Evolutionary conservation across 1,140 invertebrate species (phyloP), one percentile per base, ranked within the genome.

Genomic region (Helicorthomorpha holstii): DNA sequence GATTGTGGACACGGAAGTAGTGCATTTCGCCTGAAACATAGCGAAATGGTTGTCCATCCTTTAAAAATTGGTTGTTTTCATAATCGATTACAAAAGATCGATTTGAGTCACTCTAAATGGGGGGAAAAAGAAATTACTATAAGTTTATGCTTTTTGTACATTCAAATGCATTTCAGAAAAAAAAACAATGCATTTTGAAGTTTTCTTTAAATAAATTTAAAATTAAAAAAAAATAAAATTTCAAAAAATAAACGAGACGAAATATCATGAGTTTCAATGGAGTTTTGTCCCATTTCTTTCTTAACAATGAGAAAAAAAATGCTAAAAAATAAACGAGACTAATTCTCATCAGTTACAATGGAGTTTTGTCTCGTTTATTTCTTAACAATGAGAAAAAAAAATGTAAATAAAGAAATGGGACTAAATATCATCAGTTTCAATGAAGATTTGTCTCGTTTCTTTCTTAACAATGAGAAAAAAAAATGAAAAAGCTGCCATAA

Each of bases 11-110:
- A 26, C 73, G 59, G 47, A 64, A 69, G 53, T 74, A 74, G 58
- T 75, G 73, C n/a, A 75, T 61, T 50, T 67, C 69, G 3, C 73
- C 73, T n/a, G 70, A 69, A 27, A 73, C 60, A 54, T 73, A 74
- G 19, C 63, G 63, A 58, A 72, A 75, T 25, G 69, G 66, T 53
- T 65, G 56, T 3, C 71, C 72, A 66, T 74, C 73, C 55, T 66
- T 69, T 19, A 68, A 22, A 54, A 74, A 75, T 21, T 62, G 64
- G 51, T 72, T 58, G 21, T 64, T 63, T 3, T 64, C 59, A 58
- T 67, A 71, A 4, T 67, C 72, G 34, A 74, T 65, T 0, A 49
- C 58, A 61, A 73, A 73, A 10, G 56, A 56, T 42, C 58, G 55
- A 50, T 69, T 67, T 42, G 12, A 27, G 12, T 48, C 7, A 25